phyloP scores from a whole-genome alignment of 1,140 invertebrate genomes.

The Conus ventricosus region DNA sequence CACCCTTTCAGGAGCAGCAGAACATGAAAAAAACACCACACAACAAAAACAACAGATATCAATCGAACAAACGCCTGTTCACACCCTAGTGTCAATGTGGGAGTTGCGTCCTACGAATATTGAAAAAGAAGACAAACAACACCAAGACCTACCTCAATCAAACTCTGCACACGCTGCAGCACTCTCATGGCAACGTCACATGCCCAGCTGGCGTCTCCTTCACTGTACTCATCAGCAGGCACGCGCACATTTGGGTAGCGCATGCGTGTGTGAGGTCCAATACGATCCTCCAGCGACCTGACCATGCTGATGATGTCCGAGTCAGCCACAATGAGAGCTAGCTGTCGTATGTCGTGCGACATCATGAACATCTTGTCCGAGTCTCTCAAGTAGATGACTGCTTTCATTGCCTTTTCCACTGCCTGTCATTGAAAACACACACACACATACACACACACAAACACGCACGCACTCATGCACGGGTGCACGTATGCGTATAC shows the following conservation, averaged over 20 bases:
- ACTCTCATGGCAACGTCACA: slow-evolving; percentile 20
- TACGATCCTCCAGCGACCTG: neutral
- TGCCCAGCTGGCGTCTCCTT: slow-evolving; percentile 20
- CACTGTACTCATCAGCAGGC: slow-evolving; percentile 41
- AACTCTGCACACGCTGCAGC: slow-evolving; percentile 24
- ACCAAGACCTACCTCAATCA: neutral
- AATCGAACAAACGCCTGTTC: too few species aligned
- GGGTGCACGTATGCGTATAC: too few species aligned
- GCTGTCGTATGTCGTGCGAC: slow-evolving; percentile 20
- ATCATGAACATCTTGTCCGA: neutral
- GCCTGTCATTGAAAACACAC: slow-evolving; percentile 19
- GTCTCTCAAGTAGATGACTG: slow-evolving; percentile 36
- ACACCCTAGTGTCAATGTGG: too few species aligned
- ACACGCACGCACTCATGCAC: too few species aligned
- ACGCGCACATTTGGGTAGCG: slow-evolving; percentile 41
- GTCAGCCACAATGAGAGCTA: slow-evolving; percentile 9
- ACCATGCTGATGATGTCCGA: slow-evolving; percentile 8
- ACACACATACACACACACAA: too few species aligned
- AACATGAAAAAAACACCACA: too few species aligned
- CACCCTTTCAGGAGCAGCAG: too few species aligned
- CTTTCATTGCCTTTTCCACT: slow-evolving; percentile 48
- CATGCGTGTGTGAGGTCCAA: slow-evolving; percentile 36
- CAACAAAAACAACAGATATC: too few species aligned
- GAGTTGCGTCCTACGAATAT: too few species aligned
- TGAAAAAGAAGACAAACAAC: too few species aligned